Percentiles rank a stretch among this genome's conserved stretches.
Evolutionary conservation across 2,113 vertebrate species (phyloP).

Genomic region (Delphinapterus leucas): DNA sequence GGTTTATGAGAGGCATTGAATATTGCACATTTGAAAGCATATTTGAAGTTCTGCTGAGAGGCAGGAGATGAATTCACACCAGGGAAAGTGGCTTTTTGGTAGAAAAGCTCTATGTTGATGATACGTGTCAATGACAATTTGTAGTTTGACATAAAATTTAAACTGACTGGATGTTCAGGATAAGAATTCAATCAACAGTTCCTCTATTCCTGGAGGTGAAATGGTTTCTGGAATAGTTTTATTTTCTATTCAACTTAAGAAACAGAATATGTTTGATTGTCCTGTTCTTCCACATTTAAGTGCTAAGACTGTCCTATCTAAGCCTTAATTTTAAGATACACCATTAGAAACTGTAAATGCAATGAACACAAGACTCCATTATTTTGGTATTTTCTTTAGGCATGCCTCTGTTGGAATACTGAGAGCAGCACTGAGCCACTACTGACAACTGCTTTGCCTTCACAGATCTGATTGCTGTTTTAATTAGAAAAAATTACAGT

Average conservation of each 20-base stretch:
- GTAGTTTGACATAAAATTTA: constrained; percentile 47
- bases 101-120: constrained; percentile 34
- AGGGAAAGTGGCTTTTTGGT: constrained; percentile 16
- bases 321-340: constrained; percentile 47
- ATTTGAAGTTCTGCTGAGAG: constrained; percentile 38
- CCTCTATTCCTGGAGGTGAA: not conserved
- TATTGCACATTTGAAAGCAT: constrained; percentile 35
- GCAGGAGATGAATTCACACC: constrained; percentile 13
- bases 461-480: constrained; percentile 58
- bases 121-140: constrained; percentile 3
- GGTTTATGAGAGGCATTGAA: constrained; percentile 6
- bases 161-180: constrained; percentile 19
- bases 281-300: not conserved
- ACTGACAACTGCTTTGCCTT: constrained; percentile 61
- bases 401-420: constrained; percentile 46
- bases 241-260: not conserved
- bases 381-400: constrained; percentile 42
- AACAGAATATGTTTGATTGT: not conserved
- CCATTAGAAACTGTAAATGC: constrained; percentile 47
- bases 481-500: constrained; percentile 69
- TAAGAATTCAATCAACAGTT: constrained; percentile 39
- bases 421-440: constrained; percentile 56
- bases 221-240: not conserved
- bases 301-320: not conserved
- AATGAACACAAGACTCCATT: constrained; percentile 27